Evolutionary conservation across 2,113 vertebrate species (phyloP), one percentile per base, ranked within the genome.

Genomic region (Cygnus atratus): DNA sequence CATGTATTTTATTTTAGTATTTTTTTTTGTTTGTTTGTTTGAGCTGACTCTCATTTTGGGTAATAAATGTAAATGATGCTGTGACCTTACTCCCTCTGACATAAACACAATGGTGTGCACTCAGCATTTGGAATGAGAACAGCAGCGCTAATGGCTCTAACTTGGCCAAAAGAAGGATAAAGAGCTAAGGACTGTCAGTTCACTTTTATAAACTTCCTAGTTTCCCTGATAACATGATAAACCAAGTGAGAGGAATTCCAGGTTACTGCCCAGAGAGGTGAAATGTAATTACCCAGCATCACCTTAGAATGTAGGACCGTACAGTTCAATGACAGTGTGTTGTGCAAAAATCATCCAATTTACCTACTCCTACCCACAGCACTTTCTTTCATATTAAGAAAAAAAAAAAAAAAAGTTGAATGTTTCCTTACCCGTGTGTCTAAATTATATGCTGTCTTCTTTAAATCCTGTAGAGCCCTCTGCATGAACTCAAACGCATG

Each of bases 401-500:
- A 28, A 4, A 50, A 22, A 18, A 70, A 70, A 50, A 3, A 41
- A 52, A 35, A 35, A 55, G 52, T 22, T 3, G 7, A 33, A 57
- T 31, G 29, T 76, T 87, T 87, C 48, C 98, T 96, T 97, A 99
- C 99, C 98, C 99, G 96, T 26, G 99, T 98, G 94, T 99, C 99
- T 14, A 99, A 98, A 94, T 99, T 99, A 96, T 98, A 99, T 0
- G 99, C 99, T 0, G 99, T 99, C 98, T 99, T 99, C 97, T 99
- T 99, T 76, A 99, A 97, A 96, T 99, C 99, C 96, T 99, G 99
- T 96, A 99, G 97, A 46, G 99, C 99, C 91, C 99, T 98, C 98
- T 99, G 99, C 99, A 99, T 99, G 90, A 99, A 99, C 96, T 99
- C 99, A 91, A 99, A 99, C 1, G 99, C 99, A 93, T 99, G 99